Conservation (phyloP, 2,888 invertebrate genomes). For the Acleris holmiana region DNA sequence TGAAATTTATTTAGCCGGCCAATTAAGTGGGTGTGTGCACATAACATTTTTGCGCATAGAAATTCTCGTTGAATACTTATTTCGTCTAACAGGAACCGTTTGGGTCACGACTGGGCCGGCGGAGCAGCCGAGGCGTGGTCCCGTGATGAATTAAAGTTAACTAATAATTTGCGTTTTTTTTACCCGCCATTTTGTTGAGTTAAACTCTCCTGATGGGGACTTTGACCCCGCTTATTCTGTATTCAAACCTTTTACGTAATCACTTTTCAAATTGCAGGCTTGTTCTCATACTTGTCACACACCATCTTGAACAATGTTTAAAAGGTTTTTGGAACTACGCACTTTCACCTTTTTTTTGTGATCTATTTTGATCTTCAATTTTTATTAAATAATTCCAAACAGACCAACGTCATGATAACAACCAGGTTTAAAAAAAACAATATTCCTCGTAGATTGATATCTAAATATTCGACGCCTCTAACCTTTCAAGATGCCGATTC, state of each 20-base stretch:
- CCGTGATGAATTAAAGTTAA: conserved; percentile 67
- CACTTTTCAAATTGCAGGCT: conserved; percentile 24
- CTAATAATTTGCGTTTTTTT: conserved; percentile 69
- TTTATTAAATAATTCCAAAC: too few species aligned
- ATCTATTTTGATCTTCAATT: too few species aligned
- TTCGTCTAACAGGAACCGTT: conserved; percentile 36
- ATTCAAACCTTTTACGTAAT: conserved; percentile 31
- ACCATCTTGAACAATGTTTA: too few species aligned
- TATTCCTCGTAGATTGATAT: too few species aligned
- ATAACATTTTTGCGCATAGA: conserved; percentile 35
- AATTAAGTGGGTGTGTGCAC: conserved; percentile 35
- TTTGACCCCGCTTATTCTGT: conserved; percentile 46
- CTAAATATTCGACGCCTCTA: conserved; percentile 6
- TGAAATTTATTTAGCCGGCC: conserved; percentile 24
- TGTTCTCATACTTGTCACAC: conserved; percentile 16
- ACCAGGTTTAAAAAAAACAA: too few species aligned
- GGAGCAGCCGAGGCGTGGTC: conserved; percentile 61
- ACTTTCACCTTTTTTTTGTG: too few species aligned
- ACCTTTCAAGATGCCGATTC: conserved; percentile 11
- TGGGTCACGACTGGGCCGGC: conserved; percentile 59
- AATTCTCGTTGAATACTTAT: conserved; percentile 26
- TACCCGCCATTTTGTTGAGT: conserved; percentile 51
- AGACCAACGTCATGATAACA: too few species aligned
- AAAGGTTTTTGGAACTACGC: too few species aligned
- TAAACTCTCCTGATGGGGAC: conserved; percentile 55